phyloP scores from a whole-genome alignment of 2,888 invertebrate genomes.

The Sialis lutaria region DNA sequence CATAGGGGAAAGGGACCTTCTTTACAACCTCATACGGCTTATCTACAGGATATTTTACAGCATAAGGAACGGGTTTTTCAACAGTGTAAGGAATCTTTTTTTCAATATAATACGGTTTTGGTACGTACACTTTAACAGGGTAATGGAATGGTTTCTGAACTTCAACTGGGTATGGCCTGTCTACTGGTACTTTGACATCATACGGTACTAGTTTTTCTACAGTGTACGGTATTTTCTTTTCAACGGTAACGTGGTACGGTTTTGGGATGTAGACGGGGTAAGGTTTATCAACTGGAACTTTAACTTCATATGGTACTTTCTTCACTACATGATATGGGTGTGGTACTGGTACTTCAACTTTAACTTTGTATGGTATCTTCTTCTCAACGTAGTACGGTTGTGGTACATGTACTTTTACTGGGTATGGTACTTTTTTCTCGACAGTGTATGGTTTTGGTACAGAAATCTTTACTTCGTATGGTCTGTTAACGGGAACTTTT shows the following conservation, averaged over 20 bases:
- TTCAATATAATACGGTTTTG: too few species aligned
- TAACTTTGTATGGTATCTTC: constrained; percentile 49
- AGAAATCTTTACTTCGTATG: constrained; percentile 46
- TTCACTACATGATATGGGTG: constrained; percentile 26
- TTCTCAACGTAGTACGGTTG: constrained; percentile 54
- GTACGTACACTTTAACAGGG: constrained; percentile 58
- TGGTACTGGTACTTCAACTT: constrained; percentile 42
- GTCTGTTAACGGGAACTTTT: constrained; percentile 42
- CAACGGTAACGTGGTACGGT: constrained; percentile 44
- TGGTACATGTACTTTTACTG: constrained; percentile 55
- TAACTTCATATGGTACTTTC: constrained; percentile 24
- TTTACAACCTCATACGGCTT: too few species aligned
- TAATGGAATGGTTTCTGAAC: constrained; percentile 62
- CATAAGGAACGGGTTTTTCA: too few species aligned
- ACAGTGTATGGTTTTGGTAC: constrained; percentile 51
- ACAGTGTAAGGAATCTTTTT: too few species aligned
- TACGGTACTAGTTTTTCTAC: constrained; percentile 63
- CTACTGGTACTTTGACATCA: constrained; percentile 61
- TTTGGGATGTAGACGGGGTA: constrained; percentile 56
- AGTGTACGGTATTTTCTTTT: constrained; percentile 52
- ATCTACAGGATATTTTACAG: too few species aligned
- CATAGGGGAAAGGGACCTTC: too few species aligned
- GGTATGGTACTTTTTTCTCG: constrained; percentile 63
- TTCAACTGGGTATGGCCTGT: constrained; percentile 63
- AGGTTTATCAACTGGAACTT: constrained; percentile 53